Evolutionary conservation across 1,140 invertebrate species (phyloP), one percentile per base, ranked within the genome.

Genomic region (Chelonus insularis): DNA sequence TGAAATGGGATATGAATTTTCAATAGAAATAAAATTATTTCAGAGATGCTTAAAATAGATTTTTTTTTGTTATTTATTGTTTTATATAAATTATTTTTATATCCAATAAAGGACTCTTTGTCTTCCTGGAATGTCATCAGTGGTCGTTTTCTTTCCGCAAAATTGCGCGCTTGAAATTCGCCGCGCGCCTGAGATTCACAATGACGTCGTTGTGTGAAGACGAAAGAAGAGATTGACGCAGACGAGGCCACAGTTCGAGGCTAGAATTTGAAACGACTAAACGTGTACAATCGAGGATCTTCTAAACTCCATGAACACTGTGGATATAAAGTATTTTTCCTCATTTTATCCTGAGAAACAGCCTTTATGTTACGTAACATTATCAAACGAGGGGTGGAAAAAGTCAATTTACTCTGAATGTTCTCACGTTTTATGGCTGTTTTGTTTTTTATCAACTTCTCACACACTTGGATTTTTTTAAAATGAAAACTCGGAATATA

Each of bases 121-220:
- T 25, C 20, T 25, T 20, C 23, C 2, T 18, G 41, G 45, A 48
- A 48, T 21, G 32, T 52, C 50, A 23, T 21, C 29, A 21, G 50
- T 43, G 41, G 41, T 18, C 41, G 41, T 55, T 52, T 52, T 39
- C 18, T 55, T 37, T 55, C 51, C 34, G 51, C 51, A 32, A 55
- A 55, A 55, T 55, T 55, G 51, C 37, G 34, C 51, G 51, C 34
- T 55, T 55, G 51, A 39, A 55, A 55, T 55, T 55, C 51, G 51
- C 29, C 14, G 34, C 34, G 32, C 51, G 20, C 32, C 51, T 32
- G 51, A 37, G 51, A 55, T 55, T 55, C 51, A 55, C 51, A 55
- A 55, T 55, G 51, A 55, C 36, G 51, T 55, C 51, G 51, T 55
- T 55, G 51, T 39, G 51, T 34, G 34, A 55, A 11, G 32, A 29